phyloP scores from a whole-genome alignment of 2,888 invertebrate species.

The Eupithecia centaureata region DNA sequence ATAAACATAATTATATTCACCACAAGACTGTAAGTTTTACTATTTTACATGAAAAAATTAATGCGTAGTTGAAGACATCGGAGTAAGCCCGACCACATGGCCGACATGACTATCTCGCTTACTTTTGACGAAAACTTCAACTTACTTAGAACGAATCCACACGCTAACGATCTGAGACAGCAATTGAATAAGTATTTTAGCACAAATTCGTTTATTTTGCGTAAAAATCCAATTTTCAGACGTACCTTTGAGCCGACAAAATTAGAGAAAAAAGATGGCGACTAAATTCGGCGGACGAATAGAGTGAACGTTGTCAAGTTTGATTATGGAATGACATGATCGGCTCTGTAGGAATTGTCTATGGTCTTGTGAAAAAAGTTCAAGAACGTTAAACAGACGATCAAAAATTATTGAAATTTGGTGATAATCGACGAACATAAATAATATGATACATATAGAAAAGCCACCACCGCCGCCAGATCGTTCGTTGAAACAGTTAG shows the following conservation, averaged over 20 bases:
- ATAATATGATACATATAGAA: too few relatives aligned
- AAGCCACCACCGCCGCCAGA: too few relatives aligned
- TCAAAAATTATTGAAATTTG: background rate
- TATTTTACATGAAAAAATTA: slow-evolving; percentile 65
- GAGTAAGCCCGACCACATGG: slow-evolving; percentile 77
- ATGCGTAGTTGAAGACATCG: slow-evolving; percentile 76
- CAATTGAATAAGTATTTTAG: slow-evolving; percentile 37
- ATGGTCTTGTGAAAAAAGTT: background rate
- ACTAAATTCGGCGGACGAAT: slow-evolving; percentile 51
- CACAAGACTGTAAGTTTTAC: slow-evolving; percentile 40
- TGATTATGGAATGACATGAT: slow-evolving; percentile 39
- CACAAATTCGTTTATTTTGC: slow-evolving; percentile 49
- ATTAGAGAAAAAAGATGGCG: slow-evolving; percentile 81
- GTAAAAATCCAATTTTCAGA: slow-evolving; percentile 56
- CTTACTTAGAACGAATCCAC: slow-evolving; percentile 45
- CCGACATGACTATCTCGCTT: slow-evolving; percentile 47
- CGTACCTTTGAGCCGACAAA: slow-evolving; percentile 79
- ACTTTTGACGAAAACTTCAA: slow-evolving; percentile 42
- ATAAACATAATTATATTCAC: slow-evolving; percentile 24
- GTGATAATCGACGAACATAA: too few relatives aligned
- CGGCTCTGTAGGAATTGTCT: slow-evolving; percentile 20
- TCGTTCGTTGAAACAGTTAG: too few relatives aligned
- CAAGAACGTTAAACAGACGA: background rate
- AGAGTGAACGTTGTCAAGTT: slow-evolving; percentile 42
- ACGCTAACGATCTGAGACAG: slow-evolving; percentile 37